Percentiles rank a stretch among this genome's conserved stretches.
Conservation (phyloP, 2,797 vertebrate genomes). For the Sebastes itinus region DNA sequence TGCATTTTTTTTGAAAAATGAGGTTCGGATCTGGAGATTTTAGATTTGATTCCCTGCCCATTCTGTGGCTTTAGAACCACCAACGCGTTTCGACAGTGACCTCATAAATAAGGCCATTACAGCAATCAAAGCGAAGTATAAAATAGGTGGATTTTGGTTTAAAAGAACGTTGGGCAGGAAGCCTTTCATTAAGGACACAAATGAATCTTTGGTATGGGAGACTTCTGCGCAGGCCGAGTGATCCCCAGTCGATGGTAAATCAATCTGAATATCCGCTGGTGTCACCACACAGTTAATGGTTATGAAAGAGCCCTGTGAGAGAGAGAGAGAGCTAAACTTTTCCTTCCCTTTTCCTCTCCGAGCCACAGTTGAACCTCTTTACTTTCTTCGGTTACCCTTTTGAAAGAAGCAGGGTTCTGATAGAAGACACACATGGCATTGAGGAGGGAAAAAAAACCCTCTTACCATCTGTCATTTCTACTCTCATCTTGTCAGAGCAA, state of each 20-base stretch:
- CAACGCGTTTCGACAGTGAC: conserved; percentile 40
- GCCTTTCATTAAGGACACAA: conserved; percentile 76
- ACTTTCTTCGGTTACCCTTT: conserved; percentile 33
- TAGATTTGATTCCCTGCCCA: conserved; percentile 66
- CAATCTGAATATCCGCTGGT: conserved; percentile 82
- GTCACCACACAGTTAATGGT: conserved; percentile 81
- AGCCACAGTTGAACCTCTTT: conserved; percentile 37
- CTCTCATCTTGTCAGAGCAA: conserved; percentile 55
- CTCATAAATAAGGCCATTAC: conserved; percentile 82
- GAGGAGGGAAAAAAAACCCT: conserved; percentile 22
- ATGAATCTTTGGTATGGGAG: conserved; percentile 76
- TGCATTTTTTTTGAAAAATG: conserved; percentile 61
- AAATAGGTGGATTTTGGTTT: conserved; percentile 74
- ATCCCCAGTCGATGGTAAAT: conserved; percentile 77
- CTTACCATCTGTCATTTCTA: conserved; percentile 61
- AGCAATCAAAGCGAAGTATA: conserved; percentile 75
- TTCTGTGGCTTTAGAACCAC: conserved; percentile 45
- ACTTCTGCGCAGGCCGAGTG: conserved; percentile 58
- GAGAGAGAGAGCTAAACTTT: conserved; percentile 40
- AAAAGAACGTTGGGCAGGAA: conserved; percentile 71
- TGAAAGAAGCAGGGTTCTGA: conserved; percentile 44
- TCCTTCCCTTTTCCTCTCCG: conserved; percentile 18
- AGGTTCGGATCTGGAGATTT: conserved; percentile 64
- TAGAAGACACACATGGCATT: conserved; percentile 58
- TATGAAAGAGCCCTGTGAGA: conserved; percentile 77